Percentiles rank a stretch among this genome's conserved stretches.
These are phyloP conservation scores for Diorhabda elongata DNA, from an alignment of 1,140 invertebrate genomes.

Conservation along the genomic window DNA sequence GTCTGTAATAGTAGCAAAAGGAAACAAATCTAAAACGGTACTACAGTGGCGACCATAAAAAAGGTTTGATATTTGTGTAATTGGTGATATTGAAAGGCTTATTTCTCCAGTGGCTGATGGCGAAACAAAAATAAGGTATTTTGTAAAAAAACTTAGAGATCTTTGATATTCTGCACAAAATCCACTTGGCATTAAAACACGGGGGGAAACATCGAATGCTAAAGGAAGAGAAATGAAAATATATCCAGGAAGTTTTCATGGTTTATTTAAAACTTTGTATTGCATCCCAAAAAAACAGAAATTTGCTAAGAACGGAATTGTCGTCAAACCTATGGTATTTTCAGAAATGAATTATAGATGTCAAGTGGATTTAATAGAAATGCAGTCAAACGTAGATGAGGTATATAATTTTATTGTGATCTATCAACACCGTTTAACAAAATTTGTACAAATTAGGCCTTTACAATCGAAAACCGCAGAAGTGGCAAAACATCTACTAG, in stretches of 20 bases:
- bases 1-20: constrained; percentile 2
- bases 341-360: neutral
- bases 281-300: neutral
- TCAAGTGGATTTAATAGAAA: constrained; percentile 3
- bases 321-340: neutral
- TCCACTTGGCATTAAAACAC: neutral
- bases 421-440: constrained; percentile 8
- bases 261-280: neutral
- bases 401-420: constrained; percentile 3
- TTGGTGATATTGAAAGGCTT: constrained; percentile 6
- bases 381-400: constrained; percentile 3
- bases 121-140: neutral
- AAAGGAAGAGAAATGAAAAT: neutral
- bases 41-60: neutral
- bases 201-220: neutral
- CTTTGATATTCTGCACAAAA: neutral
- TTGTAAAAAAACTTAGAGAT: neutral
- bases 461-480: neutral
- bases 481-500: neutral
- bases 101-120: neutral
- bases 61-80: constrained; percentile 5
- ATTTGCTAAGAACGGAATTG: neutral
- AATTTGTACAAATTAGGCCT: constrained; percentile 2
- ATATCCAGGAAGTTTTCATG: neutral
- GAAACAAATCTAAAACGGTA: neutral